Percentiles rank a stretch among this genome's conserved stretches.
Conservation (phyloP, 1,140 invertebrate genomes). For the Aphaenogaster ashmeadi region DNA sequence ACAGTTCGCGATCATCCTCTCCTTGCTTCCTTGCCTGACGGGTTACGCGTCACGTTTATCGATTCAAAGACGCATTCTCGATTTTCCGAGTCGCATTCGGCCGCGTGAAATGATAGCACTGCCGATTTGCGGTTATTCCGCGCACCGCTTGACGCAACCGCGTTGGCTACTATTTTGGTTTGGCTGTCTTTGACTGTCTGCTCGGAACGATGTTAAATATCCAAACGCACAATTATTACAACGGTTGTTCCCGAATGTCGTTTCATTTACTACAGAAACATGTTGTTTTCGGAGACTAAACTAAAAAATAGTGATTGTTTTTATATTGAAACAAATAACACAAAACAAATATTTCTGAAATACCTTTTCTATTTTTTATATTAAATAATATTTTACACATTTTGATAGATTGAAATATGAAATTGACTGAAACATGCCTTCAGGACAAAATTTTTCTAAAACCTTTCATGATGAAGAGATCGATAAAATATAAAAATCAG, state of each 20-base stretch:
- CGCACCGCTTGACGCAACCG: not conserved
- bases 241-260: not conserved
- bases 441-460: not conserved
- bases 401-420: not conserved
- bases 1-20: slow-evolving; percentile 12
- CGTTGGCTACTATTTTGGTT: not conserved
- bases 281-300: not conserved
- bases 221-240: not conserved
- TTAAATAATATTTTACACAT: slow-evolving; percentile 4
- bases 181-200: not conserved
- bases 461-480: not conserved
- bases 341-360: not conserved
- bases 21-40: slow-evolving; percentile 4
- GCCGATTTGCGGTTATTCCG: not conserved
- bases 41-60: slow-evolving; percentile 33
- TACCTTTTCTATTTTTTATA: not conserved
- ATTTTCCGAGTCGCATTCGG: not conserved
- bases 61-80: slow-evolving; percentile 43
- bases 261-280: not conserved
- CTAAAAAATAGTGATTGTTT: not conserved
- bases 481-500: not conserved
- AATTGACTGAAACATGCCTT: no score
- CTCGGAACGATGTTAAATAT: not conserved
- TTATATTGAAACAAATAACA: not conserved
- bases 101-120: slow-evolving; percentile 34